Conservation (phyloP, 2,888 invertebrate genomes). For the Hydropsyche betteni region DNA sequence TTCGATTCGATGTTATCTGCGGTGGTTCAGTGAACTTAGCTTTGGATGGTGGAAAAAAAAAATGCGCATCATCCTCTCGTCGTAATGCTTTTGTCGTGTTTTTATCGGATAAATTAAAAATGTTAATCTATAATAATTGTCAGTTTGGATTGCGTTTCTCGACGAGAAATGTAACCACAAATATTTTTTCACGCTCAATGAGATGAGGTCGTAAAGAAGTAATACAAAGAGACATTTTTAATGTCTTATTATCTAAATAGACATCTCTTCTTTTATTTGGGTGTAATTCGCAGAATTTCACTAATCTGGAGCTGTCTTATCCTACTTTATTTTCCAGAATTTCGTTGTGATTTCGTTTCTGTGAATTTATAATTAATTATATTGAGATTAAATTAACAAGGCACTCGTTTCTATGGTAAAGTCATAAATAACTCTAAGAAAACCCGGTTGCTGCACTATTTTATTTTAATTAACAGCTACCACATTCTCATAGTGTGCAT, state of each 20-base stretch:
- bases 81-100: not conserved
- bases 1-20: slow-evolving; percentile 9
- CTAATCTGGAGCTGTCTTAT: too few species aligned
- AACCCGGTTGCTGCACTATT: slow-evolving; percentile 16
- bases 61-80: not conserved
- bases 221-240: slow-evolving; percentile 3
- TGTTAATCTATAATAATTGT: not conserved
- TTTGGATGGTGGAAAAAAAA: not conserved
- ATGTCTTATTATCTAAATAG: slow-evolving; percentile 15
- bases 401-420: not conserved
- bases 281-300: not conserved
- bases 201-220: not conserved
- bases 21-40: slow-evolving; percentile 1
- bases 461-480: slow-evolving; percentile 25
- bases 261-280: not conserved
- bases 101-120: not conserved
- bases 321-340: too few species aligned
- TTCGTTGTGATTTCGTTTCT: too few species aligned
- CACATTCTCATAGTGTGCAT: slow-evolving; percentile 17
- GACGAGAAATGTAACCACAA: not conserved
- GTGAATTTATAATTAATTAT: too few species aligned
- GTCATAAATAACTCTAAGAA: slow-evolving; percentile 21
- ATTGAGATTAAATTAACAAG: too few species aligned
- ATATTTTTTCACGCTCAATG: not conserved
- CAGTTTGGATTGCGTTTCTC: not conserved